Evolutionary conservation across 1,140 invertebrate genomes (phyloP).

Genomic region (Drosophila insularis): DNA sequence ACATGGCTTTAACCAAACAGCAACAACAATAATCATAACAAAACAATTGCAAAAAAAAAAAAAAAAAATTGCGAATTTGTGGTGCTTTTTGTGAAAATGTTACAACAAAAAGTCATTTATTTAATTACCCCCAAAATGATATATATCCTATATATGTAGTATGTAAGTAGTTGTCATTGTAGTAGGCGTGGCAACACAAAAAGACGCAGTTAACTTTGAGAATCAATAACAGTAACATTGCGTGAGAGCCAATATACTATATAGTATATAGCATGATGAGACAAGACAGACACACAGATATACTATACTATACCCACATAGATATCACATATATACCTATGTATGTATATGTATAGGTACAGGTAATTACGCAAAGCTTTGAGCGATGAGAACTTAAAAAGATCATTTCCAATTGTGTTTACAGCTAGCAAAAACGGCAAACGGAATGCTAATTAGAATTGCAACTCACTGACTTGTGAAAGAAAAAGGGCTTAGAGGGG

Average conservation of each 20-base stretch:
- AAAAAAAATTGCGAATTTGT: background rate
- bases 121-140: constrained; percentile 9
- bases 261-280: background rate
- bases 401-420: background rate
- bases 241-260: constrained; percentile 4
- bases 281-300: background rate
- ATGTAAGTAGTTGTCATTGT: background rate
- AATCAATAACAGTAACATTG: constrained; percentile 7
- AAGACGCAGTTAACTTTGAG: constrained; percentile 7
- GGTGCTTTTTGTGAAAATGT: background rate
- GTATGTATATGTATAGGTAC: background rate
- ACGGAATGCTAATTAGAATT: background rate
- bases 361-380: background rate
- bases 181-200: background rate
- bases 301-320: background rate
- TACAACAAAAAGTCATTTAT: constrained; percentile 6
- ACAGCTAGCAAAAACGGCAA: background rate
- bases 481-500: background rate
- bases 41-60: constrained; percentile 9
- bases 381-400: background rate
- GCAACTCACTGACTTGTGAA: background rate
- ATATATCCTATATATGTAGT: constrained; percentile 5
- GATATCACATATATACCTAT: too few relatives aligned
- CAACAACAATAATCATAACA: background rate
- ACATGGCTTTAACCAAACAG: constrained; percentile 5